A percentile compares a stretch with the other conserved stretches of the same genome.
These are phyloP conservation scores for Athalia rosae DNA, from an alignment of 2,888 invertebrate species.

Conservation along the genomic window DNA sequence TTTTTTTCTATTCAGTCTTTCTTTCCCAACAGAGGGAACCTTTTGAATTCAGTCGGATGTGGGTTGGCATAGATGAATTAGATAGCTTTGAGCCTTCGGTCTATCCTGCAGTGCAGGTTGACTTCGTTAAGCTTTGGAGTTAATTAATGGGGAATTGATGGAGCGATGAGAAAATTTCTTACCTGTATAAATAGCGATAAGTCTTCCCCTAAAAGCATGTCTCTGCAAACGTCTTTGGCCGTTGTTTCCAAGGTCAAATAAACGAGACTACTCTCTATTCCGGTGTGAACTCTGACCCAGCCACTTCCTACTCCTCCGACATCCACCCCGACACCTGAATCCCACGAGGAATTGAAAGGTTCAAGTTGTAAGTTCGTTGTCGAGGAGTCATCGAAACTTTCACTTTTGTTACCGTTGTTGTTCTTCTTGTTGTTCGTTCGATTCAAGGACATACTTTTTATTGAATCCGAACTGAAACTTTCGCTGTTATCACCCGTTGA, in stretches of 20 bases:
- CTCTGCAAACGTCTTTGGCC: constrained; percentile 74
- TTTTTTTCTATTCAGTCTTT: no score
- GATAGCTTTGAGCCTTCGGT: no score
- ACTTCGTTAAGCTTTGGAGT: no score
- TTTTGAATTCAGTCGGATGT: no score
- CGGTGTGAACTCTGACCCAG: constrained; percentile 80
- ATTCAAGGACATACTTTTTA: constrained; percentile 57
- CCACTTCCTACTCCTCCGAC: constrained; percentile 76
- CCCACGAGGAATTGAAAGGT: constrained; percentile 69
- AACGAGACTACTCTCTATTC: constrained; percentile 78
- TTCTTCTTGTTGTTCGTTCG: not conserved
- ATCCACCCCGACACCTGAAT: constrained; percentile 75
- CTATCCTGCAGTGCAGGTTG: no score
- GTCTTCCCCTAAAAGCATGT: constrained; percentile 74
- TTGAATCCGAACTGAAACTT: constrained; percentile 65
- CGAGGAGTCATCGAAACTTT: constrained; percentile 43
- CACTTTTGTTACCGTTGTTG: not conserved
- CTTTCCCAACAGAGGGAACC: no score
- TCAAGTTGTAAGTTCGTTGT: constrained; percentile 47
- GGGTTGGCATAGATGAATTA: no score
- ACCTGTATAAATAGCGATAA: constrained; percentile 70
- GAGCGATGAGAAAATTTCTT: constrained; percentile 53
- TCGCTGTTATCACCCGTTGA: constrained; percentile 50
- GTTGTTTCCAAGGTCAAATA: constrained; percentile 77
- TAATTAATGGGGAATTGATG: constrained; percentile 45